Base-by-base conservation (phyloP, 2,797 vertebrate genomes). In the Acridotheres tristis region DNA sequence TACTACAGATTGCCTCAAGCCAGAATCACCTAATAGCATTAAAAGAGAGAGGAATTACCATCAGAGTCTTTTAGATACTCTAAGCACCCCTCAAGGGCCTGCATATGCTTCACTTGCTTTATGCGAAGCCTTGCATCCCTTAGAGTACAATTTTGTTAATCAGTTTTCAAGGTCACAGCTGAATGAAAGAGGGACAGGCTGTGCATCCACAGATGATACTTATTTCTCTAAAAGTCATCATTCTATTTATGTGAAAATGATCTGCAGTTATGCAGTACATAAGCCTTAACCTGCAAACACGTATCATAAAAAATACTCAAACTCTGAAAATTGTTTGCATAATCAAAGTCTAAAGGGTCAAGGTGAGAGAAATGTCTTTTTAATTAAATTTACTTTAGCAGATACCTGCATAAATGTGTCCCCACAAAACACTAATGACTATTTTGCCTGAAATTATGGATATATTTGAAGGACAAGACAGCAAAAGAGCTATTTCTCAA, bases 161-260 rank as follows among this genome's bases (percentile, higher is more conserved):
- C 92, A 87, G 78, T 61, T 96, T 73, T 93, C 93, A 96, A 94
- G 78, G 92, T 96, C 90, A 95, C 68, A 83, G 86, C 61, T 65
- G 78, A 95, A 83, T 32, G 40, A 43, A 85, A 88, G n/a, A 54
- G 6, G 29, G 27, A 32, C 36, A 73, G 13, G 27, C 29, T 48
- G 23, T 73, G 26, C 71, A 93, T 66, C 62, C 62, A 36, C 9
- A 65, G 20, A 76, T 85, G 29, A 57, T 11, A 62, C 13, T 77
- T 93, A 85, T 78, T 90, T 84, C 79, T 78, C 47, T 58, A 83
- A 88, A 93, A 92, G 88, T 6, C 48, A 67, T 5, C 62, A n/a
- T 66, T 75, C 63, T 88, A 29, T 83, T 89, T 92, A 54, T 50
- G 58, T n/a, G 61, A 91, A 93, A 92, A 85, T 16, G 5, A 88